Evolutionary conservation across 2,888 invertebrate species (phyloP), one percentile per base, ranked within the genome.

Genomic region (Eupithecia abbreviata): DNA sequence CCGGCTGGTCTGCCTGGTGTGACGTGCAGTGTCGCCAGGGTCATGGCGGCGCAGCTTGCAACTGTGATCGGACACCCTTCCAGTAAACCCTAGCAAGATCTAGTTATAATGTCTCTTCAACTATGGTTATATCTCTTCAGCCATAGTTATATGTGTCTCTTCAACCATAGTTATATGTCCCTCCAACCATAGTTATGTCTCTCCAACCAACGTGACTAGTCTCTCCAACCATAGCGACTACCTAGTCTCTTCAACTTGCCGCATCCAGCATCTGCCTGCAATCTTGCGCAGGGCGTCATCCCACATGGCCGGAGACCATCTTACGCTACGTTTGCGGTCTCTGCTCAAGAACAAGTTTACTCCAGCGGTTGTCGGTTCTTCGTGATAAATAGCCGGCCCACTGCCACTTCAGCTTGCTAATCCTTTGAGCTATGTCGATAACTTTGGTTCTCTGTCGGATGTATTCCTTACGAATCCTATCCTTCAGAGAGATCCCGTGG

Each of bases 21-120:
- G 93, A 95, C 84, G 88, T 94, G 7, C 96, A 96, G 84, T 97
- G 97, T 89, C 91, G 95, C 58, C 95, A 96, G 84, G 97, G 97
- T 2, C 96, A 97, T 82, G 97, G 97, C 75, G 97, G 97, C n/a
- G 96, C 96, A 45, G 97, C 97, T 80, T 97, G 97, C 93, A 96
- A 97, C 90, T 97, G 97, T 90, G 96, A 97, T 90, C 93, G 97
- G 75, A 92, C 96, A 70, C 97, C 97, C 2, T 96, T 96, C 81
- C 88, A 90, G 79, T 91, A 90, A 75, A 30, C 10, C 45, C 3
- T 65, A 41, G 13, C 41, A 30, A 41, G 13, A 18, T 71, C 6
- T 18, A 41, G 3, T 45, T 62, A 42, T 15, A 43, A 45, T 13
- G 43, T 15, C n/a, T 67, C 43, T 67, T 45, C 9, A 67, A 13